A percentile compares a stretch with the other conserved stretches of the same genome.
These are phyloP conservation scores for Maccullochella peelii DNA, from an alignment of 2,113 vertebrate species.

Conservation along the genomic window DNA sequence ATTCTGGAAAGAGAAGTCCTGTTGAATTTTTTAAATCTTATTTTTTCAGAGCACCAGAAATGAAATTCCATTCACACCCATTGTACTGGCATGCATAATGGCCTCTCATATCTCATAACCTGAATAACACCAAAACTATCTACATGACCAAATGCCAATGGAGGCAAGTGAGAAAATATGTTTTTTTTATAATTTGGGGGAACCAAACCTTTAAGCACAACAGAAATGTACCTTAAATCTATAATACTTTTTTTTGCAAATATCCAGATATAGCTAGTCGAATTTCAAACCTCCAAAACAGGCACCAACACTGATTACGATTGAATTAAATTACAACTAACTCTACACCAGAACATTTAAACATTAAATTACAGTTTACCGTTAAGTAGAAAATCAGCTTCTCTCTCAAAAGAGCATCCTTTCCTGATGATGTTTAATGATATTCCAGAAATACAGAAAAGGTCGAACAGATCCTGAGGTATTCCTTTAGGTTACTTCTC, in stretches of 20 bases:
- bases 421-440: neutral
- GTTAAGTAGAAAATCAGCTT: neutral
- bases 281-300: neutral
- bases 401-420: neutral
- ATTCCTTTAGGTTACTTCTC: neutral
- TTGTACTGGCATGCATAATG: neutral
- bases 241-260: neutral
- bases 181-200: neutral
- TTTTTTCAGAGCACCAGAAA: neutral
- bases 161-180: neutral
- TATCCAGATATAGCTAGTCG: neutral
- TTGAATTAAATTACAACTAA: neutral
- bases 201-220: conserved; percentile 1
- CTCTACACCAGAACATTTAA: neutral
- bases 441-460: conserved; percentile 5
- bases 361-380: conserved; percentile 9
- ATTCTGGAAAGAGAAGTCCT: neutral
- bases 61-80: neutral
- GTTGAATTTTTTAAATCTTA: too few species aligned
- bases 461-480: neutral
- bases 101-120: neutral
- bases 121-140: neutral
- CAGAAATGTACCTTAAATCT: neutral
- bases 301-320: neutral
- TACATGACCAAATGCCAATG: neutral